phyloP scores from a whole-genome alignment of 2,888 invertebrate genomes.

The Drosophila pegasa region DNA sequence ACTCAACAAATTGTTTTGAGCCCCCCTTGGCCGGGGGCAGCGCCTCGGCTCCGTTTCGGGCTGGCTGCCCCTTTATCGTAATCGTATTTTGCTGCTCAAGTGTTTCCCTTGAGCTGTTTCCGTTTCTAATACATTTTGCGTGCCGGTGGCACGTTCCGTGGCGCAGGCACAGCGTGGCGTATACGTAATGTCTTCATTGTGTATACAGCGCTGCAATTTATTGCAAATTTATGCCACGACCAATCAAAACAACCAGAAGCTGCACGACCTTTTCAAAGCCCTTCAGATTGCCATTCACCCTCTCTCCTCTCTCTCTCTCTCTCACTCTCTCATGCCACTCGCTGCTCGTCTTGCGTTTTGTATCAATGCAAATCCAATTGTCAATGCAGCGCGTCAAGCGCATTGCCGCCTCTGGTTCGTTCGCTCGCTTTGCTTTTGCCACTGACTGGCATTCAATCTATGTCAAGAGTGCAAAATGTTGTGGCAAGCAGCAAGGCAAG shows the following conservation, averaged over 20 bases:
- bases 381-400: conserved; percentile 39
- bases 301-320: not conserved
- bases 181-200: conserved; percentile 78
- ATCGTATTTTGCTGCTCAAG: conserved; percentile 75
- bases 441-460: conserved; percentile 53
- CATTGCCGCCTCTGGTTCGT: not conserved
- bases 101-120: conserved; percentile 75
- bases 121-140: conserved; percentile 77
- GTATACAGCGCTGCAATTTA: conserved; percentile 66
- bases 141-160: conserved; percentile 57
- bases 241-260: conserved; percentile 63
- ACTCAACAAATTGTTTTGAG: conserved; percentile 68
- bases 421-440: conserved; percentile 1
- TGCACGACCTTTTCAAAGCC: conserved; percentile 30
- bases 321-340: not conserved
- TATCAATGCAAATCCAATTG: conserved; percentile 64
- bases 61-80: conserved; percentile 52
- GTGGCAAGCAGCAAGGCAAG: conserved; percentile 23
- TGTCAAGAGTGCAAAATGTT: conserved; percentile 36
- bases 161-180: conserved; percentile 58
- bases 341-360: not conserved
- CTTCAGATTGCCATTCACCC: not conserved
- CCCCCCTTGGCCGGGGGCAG: not conserved
- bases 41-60: conserved; percentile 28
- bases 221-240: conserved; percentile 65